A percentile compares a stretch with the other conserved stretches of the same genome.
phyloP scores from a whole-genome alignment of 2,888 invertebrate genomes.

The Noctua pronuba region DNA sequence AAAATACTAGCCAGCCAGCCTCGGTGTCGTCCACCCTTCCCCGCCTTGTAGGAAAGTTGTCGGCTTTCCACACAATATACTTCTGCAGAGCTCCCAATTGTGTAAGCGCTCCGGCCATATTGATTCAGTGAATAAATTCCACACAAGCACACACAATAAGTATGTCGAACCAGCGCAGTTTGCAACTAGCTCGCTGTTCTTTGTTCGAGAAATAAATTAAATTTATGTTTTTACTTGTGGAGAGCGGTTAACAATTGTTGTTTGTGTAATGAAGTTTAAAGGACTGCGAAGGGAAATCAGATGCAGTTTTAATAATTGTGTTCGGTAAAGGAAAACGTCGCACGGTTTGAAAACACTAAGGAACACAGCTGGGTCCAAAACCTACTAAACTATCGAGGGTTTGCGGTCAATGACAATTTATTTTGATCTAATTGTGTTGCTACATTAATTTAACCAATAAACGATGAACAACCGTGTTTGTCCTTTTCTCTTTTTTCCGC shows the following conservation, averaged over 20 bases:
- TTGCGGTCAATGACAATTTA: not conserved
- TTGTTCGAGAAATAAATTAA: slow-evolving; percentile 54
- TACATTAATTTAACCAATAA: not conserved
- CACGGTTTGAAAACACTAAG: not conserved
- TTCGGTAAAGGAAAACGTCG: too few species aligned
- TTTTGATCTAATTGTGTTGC: not conserved
- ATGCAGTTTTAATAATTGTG: not conserved
- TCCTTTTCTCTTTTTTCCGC: not conserved
- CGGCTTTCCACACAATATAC: slow-evolving; percentile 52
- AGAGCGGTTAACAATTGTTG: not conserved
- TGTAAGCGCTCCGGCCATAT: slow-evolving; percentile 39
- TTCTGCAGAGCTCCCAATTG: slow-evolving; percentile 53
- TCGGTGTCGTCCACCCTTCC: slow-evolving; percentile 34
- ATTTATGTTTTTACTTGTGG: slow-evolving; percentile 48
- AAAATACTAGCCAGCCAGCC: not conserved
- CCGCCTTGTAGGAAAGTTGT: slow-evolving; percentile 45
- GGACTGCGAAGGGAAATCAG: not conserved
- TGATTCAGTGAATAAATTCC: slow-evolving; percentile 63
- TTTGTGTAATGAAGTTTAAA: not conserved
- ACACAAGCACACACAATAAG: slow-evolving; percentile 58
- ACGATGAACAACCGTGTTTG: not conserved
- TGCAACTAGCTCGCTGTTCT: slow-evolving; percentile 40
- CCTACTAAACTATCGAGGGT: not conserved
- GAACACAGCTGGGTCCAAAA: not conserved
- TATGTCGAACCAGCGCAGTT: slow-evolving; percentile 43